phyloP scores from a whole-genome alignment of 2,888 invertebrate species.

The Macrosoma leucophasiata region DNA sequence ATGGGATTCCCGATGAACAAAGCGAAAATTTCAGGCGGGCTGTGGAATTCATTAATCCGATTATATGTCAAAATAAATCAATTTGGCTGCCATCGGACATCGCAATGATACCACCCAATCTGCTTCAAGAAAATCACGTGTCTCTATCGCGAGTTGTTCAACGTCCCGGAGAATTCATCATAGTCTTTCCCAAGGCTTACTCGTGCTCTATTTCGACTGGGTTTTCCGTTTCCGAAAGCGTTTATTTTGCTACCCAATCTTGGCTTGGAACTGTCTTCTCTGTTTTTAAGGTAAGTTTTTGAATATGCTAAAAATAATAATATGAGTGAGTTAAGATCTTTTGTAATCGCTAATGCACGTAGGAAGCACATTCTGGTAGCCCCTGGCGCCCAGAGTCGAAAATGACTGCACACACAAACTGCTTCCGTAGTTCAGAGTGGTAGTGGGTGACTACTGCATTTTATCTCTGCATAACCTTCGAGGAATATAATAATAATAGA shows the following conservation, averaged over 20 bases:
- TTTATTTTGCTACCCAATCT: conserved; percentile 88
- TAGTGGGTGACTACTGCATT: neutral
- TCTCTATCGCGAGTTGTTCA: conserved; percentile 87
- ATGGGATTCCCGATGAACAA: conserved; percentile 87
- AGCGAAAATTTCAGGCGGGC: conserved; percentile 85
- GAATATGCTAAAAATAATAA: too few species aligned
- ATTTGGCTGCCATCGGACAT: conserved; percentile 95
- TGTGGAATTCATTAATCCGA: conserved; percentile 84
- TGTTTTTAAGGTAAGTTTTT: conserved; percentile 79
- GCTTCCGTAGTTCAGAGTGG: neutral
- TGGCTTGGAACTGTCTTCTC: conserved; percentile 85
- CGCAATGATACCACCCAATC: conserved; percentile 91
- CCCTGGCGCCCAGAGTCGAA: neutral
- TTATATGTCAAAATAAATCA: conserved; percentile 86
- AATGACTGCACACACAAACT: neutral
- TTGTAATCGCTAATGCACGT: neutral
- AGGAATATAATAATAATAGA: too few species aligned
- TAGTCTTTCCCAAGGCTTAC: conserved; percentile 91
- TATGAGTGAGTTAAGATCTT: too few species aligned
- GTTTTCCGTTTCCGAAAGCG: conserved; percentile 92
- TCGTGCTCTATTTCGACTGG: conserved; percentile 93
- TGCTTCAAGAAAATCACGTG: conserved; percentile 85
- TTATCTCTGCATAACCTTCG: neutral
- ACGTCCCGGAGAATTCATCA: conserved; percentile 90
- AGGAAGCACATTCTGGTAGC: neutral